Conservation (phyloP, 35 echinoderm and acorn worm species). For the Amphiura filiformis region DNA sequence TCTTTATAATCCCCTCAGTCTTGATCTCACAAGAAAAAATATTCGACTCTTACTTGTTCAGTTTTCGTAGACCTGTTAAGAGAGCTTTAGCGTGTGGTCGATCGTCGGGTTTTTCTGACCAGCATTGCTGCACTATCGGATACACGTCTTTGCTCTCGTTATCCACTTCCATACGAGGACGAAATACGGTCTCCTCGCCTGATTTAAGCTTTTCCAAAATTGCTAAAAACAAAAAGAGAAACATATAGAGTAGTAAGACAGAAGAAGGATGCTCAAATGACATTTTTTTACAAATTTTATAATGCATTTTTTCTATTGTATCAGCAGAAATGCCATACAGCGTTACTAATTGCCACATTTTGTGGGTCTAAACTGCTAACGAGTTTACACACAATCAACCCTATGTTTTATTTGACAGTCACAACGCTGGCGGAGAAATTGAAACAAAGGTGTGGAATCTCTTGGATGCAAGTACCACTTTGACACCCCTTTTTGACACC, state of each 20-base stretch:
- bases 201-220: neutral
- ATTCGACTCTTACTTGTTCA: slow-evolving; percentile 4
- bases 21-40: no score
- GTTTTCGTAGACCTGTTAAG: neutral
- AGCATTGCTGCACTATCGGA: neutral
- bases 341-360: no score
- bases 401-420: no score
- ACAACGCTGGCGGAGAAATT: no score
- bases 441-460: no score
- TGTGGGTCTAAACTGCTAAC: no score
- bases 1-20: no score
- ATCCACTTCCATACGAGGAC: neutral
- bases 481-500: no score
- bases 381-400: no score
- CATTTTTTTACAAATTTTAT: neutral
- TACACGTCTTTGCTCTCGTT: neutral
- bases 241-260: neutral
- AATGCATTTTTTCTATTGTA: neutral
- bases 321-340: neutral
- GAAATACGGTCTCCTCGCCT: neutral
- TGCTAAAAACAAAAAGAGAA: neutral
- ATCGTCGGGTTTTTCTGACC: neutral
- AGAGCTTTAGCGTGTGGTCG: neutral
- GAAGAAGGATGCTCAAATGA: neutral
- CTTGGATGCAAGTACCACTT: no score